Evolutionary conservation across 2,113 vertebrate genomes (phyloP), one percentile per base, ranked within the genome.

Genomic region (Poeciliopsis turrubarensis): DNA sequence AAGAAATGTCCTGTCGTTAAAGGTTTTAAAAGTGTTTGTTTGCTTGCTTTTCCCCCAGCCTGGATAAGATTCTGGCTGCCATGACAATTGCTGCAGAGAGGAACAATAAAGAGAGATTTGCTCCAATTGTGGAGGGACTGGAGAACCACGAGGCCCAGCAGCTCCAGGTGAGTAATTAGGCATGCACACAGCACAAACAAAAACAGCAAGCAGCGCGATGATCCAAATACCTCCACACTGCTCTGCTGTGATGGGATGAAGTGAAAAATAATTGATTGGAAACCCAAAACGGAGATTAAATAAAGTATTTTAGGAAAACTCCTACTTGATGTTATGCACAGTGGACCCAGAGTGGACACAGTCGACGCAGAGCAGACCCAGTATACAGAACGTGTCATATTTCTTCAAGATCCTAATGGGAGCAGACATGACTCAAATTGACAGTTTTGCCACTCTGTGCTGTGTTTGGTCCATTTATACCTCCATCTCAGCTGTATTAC

Each of bases 121-220:
- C 97, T 77, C 89, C 95, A 66, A 98, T 99, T 77, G 97, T 99
- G 25, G 97, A 99, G 85, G 98, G 97, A 75, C 89, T 99, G 87
- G 95, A 99, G 92, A 99, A 98, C 91, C 96, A 99, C 0, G 97
- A 99, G 88, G 96, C 94, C 67, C 94, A 98, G 79, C 98, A 97
- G 70, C 95, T 99, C 77, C 98, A 99, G 97, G 98, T 86, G 32
- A 69, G 31, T 27, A 74, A 67, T 51, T 29, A 14, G 62, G 65
- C 66, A 65, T 1, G 15, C 44, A 68, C 61, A n/a, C 31, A 29
- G n/a, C 27, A 37, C 17, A 25, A 29, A 26, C 26, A 70, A 19
- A 70, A 27, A 70, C 26, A 65, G 32, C 27, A 51, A 47, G n/a
- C 41, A 64, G 25, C 57, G 25, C 41, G 0, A 11, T 67, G 51